A percentile compares a stretch with the other conserved stretches of the same genome.
These are phyloP conservation scores for Drosophila sucinea DNA, from an alignment of 1,140 invertebrate species.

Conservation along the genomic window DNA sequence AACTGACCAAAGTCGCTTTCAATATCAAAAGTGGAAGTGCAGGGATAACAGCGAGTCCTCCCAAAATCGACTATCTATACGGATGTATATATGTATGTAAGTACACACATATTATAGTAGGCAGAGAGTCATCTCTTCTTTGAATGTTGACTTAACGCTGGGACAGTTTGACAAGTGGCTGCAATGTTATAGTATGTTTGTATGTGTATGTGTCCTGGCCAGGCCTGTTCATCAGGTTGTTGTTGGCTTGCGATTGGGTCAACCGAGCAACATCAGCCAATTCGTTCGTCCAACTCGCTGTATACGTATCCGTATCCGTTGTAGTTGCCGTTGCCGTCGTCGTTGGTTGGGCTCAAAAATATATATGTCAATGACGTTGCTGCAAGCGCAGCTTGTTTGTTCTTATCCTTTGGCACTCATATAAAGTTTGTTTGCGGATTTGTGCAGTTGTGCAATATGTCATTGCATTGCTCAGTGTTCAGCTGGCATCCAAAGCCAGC, in stretches of 20 bases:
- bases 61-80: constrained; percentile 18
- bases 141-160: constrained; percentile 45
- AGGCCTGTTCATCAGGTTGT: neutral
- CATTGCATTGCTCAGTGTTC: constrained; percentile 58
- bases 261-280: constrained; percentile 11
- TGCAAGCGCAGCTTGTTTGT: constrained; percentile 69
- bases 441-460: constrained; percentile 77
- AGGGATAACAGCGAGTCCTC: constrained; percentile 28
- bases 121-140: constrained; percentile 29
- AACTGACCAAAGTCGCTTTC: constrained; percentile 66
- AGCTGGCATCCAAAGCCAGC: constrained; percentile 19
- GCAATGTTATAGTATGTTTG: constrained; percentile 50
- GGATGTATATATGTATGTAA: neutral
- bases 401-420: constrained; percentile 80
- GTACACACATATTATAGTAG: constrained; percentile 4
- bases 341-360: constrained; percentile 29
- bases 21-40: constrained; percentile 66
- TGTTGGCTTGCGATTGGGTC: constrained; percentile 8
- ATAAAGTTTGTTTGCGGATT: constrained; percentile 82
- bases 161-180: constrained; percentile 69
- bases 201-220: neutral
- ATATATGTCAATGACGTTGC: constrained; percentile 77
- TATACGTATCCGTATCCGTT: constrained; percentile 6
- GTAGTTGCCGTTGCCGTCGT: constrained; percentile 11
- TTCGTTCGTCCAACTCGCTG: constrained; percentile 34